Evolutionary conservation across 2,888 invertebrate genomes (phyloP).

Genomic region (Octodonta nipae): DNA sequence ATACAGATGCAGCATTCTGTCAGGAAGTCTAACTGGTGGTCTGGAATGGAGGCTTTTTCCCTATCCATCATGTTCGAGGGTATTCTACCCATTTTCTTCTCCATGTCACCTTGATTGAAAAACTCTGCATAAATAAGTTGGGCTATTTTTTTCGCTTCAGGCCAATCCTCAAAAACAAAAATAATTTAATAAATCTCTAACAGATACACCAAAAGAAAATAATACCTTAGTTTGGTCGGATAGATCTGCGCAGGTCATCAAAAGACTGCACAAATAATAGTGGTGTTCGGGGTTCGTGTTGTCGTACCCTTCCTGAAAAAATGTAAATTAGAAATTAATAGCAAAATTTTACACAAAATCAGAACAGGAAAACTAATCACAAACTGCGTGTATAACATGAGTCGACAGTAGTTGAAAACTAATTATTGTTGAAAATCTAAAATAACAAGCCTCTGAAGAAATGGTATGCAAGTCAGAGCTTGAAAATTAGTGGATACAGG

Average conservation of each 20-base stretch:
- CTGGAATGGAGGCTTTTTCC: conserved; percentile 67
- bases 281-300: conserved; percentile 37
- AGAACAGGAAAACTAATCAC: no score
- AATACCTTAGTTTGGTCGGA: conserved; percentile 69
- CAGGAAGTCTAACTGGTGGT: conserved; percentile 65
- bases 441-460: no score
- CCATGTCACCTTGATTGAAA: conserved; percentile 74
- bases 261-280: conserved; percentile 50
- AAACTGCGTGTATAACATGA: no score
- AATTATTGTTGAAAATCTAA: no score
- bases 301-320: conserved; percentile 24
- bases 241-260: conserved; percentile 79
- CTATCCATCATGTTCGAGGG: conserved; percentile 70
- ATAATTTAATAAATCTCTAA: conserved; percentile 1
- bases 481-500: no score
- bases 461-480: no score
- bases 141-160: conserved; percentile 38
- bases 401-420: no score
- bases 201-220: neutral
- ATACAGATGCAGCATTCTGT: conserved; percentile 39
- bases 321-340: conserved; percentile 4
- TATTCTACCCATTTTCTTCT: conserved; percentile 61
- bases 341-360: no score
- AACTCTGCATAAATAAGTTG: conserved; percentile 56
- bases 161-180: conserved; percentile 40